A percentile compares a stretch with the other conserved stretches of the same genome.
Conservation (phyloP, 2,888 invertebrate genomes). For the Philaethria dido region DNA sequence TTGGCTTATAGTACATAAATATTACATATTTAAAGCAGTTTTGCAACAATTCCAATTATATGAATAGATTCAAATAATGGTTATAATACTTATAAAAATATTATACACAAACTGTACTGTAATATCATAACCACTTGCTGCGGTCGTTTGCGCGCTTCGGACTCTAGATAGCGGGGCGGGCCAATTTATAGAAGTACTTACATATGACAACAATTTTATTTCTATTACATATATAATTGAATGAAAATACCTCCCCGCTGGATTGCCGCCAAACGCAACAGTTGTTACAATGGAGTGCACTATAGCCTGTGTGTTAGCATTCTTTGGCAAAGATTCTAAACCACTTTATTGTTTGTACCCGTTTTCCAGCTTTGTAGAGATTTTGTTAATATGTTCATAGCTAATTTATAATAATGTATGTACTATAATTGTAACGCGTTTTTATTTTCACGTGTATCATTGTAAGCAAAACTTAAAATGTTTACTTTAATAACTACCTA, state of each 20-base stretch:
- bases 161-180: conserved; percentile 16
- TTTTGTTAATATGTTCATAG: conserved; percentile 21
- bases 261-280: conserved; percentile 49
- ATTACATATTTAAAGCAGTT: too few relatives aligned
- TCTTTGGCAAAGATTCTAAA: conserved; percentile 36
- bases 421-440: too few relatives aligned
- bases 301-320: conserved; percentile 25
- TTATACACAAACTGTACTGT: background rate
- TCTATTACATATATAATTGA: conserved; percentile 49
- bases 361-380: conserved; percentile 25
- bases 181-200: conserved; percentile 25
- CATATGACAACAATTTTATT: conserved; percentile 43
- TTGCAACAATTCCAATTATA: too few relatives aligned
- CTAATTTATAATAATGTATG: too few relatives aligned
- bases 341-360: conserved; percentile 33
- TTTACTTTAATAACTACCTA: too few relatives aligned
- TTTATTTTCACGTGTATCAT: too few relatives aligned
- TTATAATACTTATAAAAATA: too few relatives aligned
- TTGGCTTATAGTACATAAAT: too few relatives aligned
- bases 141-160: background rate
- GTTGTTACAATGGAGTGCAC: conserved; percentile 42
- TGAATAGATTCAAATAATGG: too few relatives aligned
- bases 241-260: conserved; percentile 45
- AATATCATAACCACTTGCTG: background rate
- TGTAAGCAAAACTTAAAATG: too few relatives aligned